phyloP scores from a whole-genome alignment of 2,888 invertebrate species.

The Tethea ocularis region DNA sequence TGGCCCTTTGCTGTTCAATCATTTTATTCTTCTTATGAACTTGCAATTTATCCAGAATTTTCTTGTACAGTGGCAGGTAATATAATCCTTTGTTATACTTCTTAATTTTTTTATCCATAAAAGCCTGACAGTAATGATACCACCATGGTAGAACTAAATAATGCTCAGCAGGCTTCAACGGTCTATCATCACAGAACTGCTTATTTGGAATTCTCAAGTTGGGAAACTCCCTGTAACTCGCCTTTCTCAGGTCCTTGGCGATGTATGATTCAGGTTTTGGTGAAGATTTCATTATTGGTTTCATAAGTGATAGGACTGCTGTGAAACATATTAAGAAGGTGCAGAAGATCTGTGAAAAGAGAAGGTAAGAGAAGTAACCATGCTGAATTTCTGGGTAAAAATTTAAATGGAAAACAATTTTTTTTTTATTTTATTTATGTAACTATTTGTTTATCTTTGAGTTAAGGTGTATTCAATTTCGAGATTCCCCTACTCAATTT shows the following conservation, averaged over 20 bases:
- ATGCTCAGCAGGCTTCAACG: conserved; percentile 27
- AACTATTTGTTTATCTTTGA: too few relatives aligned
- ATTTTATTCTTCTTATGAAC: conserved; percentile 27
- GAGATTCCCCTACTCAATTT: too few relatives aligned
- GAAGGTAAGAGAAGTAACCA: background rate
- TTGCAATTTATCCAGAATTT: conserved; percentile 32
- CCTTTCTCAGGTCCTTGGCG: background rate
- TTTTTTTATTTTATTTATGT: too few relatives aligned
- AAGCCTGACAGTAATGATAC: conserved; percentile 50
- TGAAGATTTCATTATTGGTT: background rate
- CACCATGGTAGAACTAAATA: conserved; percentile 58
- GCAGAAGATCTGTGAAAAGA: background rate
- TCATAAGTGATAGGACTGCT: background rate
- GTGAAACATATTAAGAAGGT: background rate
- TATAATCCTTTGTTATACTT: conserved; percentile 3
- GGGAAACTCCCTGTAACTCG: conserved; percentile 9
- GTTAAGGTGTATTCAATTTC: too few relatives aligned
- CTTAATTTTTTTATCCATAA: conserved; percentile 31
- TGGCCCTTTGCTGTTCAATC: background rate
- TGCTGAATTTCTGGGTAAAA: background rate
- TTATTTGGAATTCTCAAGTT: conserved; percentile 42
- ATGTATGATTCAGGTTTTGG: background rate
- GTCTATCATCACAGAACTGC: conserved; percentile 47
- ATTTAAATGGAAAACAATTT: too few relatives aligned
- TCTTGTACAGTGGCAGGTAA: conserved; percentile 28